Evolutionary conservation across 1,140 invertebrate species (phyloP), one percentile per base, ranked within the genome.

Genomic region (Drosophila pandora): DNA sequence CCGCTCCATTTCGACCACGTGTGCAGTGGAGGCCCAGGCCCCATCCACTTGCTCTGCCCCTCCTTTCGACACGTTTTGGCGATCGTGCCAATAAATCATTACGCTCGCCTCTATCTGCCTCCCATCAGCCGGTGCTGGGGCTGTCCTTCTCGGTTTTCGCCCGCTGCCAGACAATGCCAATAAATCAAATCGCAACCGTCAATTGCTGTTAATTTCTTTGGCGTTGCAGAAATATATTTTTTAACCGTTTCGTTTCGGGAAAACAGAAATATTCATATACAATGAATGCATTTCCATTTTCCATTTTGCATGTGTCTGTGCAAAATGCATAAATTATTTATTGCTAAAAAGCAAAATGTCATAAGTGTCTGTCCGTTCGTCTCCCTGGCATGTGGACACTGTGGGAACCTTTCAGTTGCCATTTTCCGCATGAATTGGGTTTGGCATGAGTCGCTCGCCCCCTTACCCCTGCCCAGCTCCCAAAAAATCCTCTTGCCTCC

Each of bases 301-400:
- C 28, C 3, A 45, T 37, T 34, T 47, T 25, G 28, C 61, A 21
- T 39, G 32, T 30, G 25, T 70, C 23, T 54, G 37, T 56, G 45
- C 50, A 75, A 75, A 75, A 76, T 76, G 62, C 72, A 76, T 76
- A 76, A 76, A 76, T 76, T 76, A 76, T 76, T 76, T 76, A 76
- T 76, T 75, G 62, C 71, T 68, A 76, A 76, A 76, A 76, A 76
- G 61, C 72, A 75, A 75, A 76, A 76, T 76, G 72, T 76, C 72
- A 75, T 75, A 75, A 76, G 61, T 75, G 69, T 60, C 52, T 48
- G 37, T 63, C 54, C 54, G 52, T 37, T 30, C 34, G 63, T 69
- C 63, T 58, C 55, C 13, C 21, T 58, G 67, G 61, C 72, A 60
- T 75, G 55, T 43, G 72, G 72, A 65, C 61, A 76, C 61, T 65